Evolutionary conservation across 1,140 invertebrate genomes (phyloP).

Genomic region (Eumaeus atala): DNA sequence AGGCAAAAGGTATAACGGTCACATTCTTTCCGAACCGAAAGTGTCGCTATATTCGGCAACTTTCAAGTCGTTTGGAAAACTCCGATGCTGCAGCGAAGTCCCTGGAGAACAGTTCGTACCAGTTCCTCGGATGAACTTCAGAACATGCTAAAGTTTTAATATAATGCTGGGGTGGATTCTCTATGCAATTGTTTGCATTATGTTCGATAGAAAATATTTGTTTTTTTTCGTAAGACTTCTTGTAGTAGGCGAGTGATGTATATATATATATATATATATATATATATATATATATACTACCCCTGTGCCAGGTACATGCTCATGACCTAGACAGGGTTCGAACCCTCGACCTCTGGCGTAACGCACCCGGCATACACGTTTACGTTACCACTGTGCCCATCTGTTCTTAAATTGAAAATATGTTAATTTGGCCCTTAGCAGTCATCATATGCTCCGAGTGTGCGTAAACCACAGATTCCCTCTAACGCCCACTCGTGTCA

Average conservation of each 20-base stretch:
- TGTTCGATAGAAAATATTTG: constrained; percentile 15
- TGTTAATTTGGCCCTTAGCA: too few relatives aligned
- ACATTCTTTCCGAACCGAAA: constrained; percentile 29
- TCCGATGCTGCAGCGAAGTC: constrained; percentile 28
- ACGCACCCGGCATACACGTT: too few relatives aligned
- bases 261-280: too few relatives aligned
- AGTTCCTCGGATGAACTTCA: constrained; percentile 21
- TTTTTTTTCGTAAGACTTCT: neutral
- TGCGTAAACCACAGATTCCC: too few relatives aligned
- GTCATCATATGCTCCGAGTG: too few relatives aligned
- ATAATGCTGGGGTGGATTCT: constrained; percentile 27
- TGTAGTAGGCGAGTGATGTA: neutral
- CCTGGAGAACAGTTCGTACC: constrained; percentile 28
- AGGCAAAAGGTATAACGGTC: constrained; percentile 29
- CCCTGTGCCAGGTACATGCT: too few relatives aligned
- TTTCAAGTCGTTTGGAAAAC: constrained; percentile 37
- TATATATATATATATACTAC: too few relatives aligned
- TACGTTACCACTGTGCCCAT: too few relatives aligned
- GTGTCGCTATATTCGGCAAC: constrained; percentile 30
- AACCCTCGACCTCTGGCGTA: too few relatives aligned
- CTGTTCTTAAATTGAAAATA: too few relatives aligned
- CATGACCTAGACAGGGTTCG: too few relatives aligned
- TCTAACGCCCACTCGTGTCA: too few relatives aligned
- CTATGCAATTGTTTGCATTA: constrained; percentile 21
- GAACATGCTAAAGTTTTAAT: constrained; percentile 29